These are phyloP conservation scores for Subanguina moxae DNA, from an alignment of 1,140 invertebrate genomes.

Conservation along the genomic window DNA sequence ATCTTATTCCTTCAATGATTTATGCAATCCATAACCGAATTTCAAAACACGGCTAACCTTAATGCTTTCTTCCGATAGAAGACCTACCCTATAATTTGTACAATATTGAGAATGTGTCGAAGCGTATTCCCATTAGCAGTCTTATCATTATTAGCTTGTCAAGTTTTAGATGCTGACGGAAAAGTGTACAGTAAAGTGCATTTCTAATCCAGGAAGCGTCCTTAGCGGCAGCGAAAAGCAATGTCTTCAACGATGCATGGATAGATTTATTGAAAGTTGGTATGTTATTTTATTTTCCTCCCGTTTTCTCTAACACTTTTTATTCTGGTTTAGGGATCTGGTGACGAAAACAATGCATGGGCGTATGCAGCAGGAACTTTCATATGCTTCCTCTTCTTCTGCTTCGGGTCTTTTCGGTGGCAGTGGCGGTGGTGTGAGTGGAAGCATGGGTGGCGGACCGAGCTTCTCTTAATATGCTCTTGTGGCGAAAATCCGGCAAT, in stretches of 20 bases:
- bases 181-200: slow-evolving; percentile 93
- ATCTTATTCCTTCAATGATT: slow-evolving; percentile 35
- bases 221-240: slow-evolving; percentile 66
- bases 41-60: too few species aligned
- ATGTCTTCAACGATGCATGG: slow-evolving; percentile 95
- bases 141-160: background rate
- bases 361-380: background rate
- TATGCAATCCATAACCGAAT: too few species aligned
- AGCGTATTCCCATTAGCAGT: too few species aligned
- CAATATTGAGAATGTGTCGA: too few species aligned
- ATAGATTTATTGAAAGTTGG: slow-evolving; percentile 91
- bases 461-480: background rate
- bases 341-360: background rate
- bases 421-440: background rate
- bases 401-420: background rate
- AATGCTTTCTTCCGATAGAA: background rate
- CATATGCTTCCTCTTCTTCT: background rate
- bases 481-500: background rate
- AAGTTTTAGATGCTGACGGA: slow-evolving; percentile 82
- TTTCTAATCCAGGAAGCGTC: slow-evolving; percentile 80
- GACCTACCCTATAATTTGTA: background rate
- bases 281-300: slow-evolving; percentile 62
- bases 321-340: background rate
- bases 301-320: background rate
- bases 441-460: background rate